phyloP scores from a whole-genome alignment of 2,113 vertebrate species.

The Verasper variegatus region DNA sequence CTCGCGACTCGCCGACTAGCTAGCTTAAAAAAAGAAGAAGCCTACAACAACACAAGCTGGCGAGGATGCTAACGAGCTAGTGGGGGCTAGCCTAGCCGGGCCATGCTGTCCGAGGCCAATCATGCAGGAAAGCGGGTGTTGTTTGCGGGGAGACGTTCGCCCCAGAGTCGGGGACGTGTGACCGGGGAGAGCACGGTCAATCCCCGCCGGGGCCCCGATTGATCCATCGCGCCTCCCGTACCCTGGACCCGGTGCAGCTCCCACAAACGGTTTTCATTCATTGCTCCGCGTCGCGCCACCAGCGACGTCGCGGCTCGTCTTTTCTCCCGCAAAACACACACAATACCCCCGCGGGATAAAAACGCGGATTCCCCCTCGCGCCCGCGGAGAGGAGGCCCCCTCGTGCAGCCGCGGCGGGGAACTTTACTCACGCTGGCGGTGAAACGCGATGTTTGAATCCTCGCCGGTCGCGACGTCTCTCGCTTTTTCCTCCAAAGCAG shows the following conservation, averaged over 20 bases:
- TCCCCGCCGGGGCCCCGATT: constrained; percentile 60
- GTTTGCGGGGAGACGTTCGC: constrained; percentile 8
- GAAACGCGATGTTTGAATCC: constrained; percentile 61
- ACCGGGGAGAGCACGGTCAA: constrained; percentile 45
- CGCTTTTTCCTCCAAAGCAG: constrained; percentile 77
- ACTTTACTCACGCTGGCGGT: constrained; percentile 76
- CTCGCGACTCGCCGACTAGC: too few species aligned
- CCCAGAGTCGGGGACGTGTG: constrained; percentile 5
- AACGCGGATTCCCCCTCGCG: not conserved
- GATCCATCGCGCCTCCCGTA: constrained; percentile 81
- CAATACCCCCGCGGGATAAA: not conserved
- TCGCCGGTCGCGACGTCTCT: constrained; percentile 72
- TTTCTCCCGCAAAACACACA: constrained; percentile 8
- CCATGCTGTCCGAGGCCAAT: constrained; percentile 76
- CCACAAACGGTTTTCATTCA: constrained; percentile 81
- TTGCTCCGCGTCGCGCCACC: constrained; percentile 71
- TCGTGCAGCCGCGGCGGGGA: not conserved
- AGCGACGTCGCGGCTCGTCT: constrained; percentile 63
- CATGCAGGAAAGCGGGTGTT: constrained; percentile 13
- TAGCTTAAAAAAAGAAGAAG: not conserved
- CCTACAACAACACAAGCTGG: constrained; percentile 42
- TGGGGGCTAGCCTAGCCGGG: constrained; percentile 64
- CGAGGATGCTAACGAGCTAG: constrained; percentile 64
- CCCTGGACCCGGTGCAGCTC: constrained; percentile 66
- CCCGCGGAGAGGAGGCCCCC: not conserved